Evolutionary conservation across 2,888 invertebrate genomes (phyloP).

Genomic region (Galerucella pusilla): DNA sequence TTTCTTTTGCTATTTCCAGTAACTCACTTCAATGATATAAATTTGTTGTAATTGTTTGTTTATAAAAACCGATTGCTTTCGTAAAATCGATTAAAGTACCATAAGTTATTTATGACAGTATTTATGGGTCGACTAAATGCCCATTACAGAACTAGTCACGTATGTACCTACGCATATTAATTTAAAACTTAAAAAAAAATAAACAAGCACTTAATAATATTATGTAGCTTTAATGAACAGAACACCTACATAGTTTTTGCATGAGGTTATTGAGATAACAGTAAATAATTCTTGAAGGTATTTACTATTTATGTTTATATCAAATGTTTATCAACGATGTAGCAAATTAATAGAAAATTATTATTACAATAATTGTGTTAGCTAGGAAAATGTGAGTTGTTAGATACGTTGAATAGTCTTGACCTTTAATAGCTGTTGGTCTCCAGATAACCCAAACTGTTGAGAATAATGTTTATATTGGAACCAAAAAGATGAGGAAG

Average conservation of each 20-base stretch:
- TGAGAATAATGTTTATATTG: too few species aligned
- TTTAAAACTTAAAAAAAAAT: slow-evolving; percentile 2
- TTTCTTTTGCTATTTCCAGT: background rate
- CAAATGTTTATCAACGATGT: background rate
- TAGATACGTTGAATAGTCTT: too few species aligned
- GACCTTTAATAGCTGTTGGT: too few species aligned
- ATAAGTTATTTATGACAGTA: background rate
- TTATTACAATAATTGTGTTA: background rate
- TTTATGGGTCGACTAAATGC: slow-evolving; percentile 13
- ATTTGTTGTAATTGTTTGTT: slow-evolving; percentile 1
- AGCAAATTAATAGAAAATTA: background rate
- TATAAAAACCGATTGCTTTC: slow-evolving; percentile 9
- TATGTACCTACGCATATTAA: slow-evolving; percentile 10
- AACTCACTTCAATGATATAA: background rate
- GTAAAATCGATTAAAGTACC: slow-evolving; percentile 1
- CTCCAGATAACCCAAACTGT: too few species aligned
- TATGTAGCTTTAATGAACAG: slow-evolving; percentile 10
- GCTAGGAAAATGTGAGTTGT: too few species aligned
- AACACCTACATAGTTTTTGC: background rate
- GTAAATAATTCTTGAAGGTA: background rate
- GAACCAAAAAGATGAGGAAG: too few species aligned
- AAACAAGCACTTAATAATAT: slow-evolving; percentile 7
- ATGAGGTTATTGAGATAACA: background rate
- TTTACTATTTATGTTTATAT: background rate
- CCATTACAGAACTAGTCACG: slow-evolving; percentile 4